These are phyloP conservation scores for Chalcis sispes DNA, from an alignment of 2,888 invertebrate genomes.

Conservation along the genomic window DNA sequence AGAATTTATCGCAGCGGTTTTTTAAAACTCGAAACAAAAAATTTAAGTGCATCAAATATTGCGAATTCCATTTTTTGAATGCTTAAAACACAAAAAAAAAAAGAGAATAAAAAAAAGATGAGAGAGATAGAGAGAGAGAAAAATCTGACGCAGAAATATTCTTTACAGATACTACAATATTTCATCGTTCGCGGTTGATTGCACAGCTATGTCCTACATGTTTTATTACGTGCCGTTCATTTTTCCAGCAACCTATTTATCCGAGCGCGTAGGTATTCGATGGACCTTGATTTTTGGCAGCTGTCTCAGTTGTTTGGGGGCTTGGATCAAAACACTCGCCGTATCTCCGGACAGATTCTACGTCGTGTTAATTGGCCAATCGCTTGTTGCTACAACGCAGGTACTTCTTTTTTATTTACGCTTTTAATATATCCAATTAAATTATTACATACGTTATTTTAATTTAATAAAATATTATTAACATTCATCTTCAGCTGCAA, in stretches of 20 bases:
- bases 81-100: background rate
- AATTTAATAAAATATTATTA: too few relatives aligned
- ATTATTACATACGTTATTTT: too few relatives aligned
- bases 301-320: constrained; percentile 79
- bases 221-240: constrained; percentile 81
- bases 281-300: constrained; percentile 78
- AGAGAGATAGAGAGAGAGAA: too few relatives aligned
- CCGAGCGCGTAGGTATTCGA: constrained; percentile 78
- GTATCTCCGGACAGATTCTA: constrained; percentile 80
- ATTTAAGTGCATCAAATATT: constrained; percentile 12
- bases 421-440: too few relatives aligned
- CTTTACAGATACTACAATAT: constrained; percentile 74
- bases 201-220: constrained; percentile 84
- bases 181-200: constrained; percentile 78
- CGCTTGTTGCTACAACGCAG: constrained; percentile 75
- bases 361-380: constrained; percentile 80
- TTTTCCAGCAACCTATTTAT: constrained; percentile 78
- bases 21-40: too few relatives aligned
- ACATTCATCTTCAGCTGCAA: too few relatives aligned
- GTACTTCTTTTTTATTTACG: constrained; percentile 58
- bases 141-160: constrained; percentile 10
- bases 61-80: background rate
- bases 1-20: too few relatives aligned
- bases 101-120: too few relatives aligned
- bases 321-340: constrained; percentile 81